Evolutionary conservation across 2,888 invertebrate genomes (phyloP).

Genomic region (Limnephilus marmoratus): DNA sequence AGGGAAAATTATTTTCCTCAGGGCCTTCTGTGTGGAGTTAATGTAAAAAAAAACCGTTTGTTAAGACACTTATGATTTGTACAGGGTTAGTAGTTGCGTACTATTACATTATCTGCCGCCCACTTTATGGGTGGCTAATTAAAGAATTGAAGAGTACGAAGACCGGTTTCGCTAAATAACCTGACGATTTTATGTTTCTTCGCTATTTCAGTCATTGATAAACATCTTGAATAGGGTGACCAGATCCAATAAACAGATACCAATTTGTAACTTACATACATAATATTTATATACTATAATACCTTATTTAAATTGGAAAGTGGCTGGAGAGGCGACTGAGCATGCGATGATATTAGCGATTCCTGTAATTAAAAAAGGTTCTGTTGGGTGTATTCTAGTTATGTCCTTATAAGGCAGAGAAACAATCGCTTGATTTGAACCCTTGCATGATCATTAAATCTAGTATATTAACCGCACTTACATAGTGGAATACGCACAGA

Average conservation of each 20-base stretch:
- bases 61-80: no score
- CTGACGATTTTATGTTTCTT: neutral
- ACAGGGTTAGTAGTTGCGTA: no score
- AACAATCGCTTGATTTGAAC: conserved; percentile 2
- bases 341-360: neutral
- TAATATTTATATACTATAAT: no score
- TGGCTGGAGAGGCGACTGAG: neutral
- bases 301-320: neutral
- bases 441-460: neutral
- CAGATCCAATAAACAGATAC: no score
- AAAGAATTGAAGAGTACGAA: no score
- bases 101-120: no score
- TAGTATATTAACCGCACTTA: neutral
- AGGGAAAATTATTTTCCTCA: no score
- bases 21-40: no score
- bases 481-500: no score
- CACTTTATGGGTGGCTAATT: no score
- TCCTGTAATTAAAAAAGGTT: neutral
- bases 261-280: no score
- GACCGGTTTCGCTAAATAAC: neutral
- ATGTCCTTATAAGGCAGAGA: neutral
- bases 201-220: neutral
- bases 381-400: neutral
- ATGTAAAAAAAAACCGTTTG: no score
- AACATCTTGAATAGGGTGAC: neutral